Evolutionary conservation across 1,140 invertebrate genomes (phyloP), one percentile per base, ranked within the genome.

Genomic region (Drosophila mayri): DNA sequence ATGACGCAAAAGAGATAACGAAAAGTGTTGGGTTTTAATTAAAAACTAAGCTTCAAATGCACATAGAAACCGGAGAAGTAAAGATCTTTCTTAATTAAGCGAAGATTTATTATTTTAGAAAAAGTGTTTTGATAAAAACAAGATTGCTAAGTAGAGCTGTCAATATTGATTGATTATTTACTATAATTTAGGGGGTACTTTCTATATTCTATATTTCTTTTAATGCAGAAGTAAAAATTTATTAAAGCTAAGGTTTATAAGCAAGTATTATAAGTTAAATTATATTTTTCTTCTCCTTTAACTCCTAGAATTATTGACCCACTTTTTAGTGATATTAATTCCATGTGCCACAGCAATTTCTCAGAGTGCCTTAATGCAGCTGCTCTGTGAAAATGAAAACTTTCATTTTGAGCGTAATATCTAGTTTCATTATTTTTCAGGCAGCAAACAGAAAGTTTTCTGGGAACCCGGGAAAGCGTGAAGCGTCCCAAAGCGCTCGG

Each of bases 381-480:
- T 54, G 57, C 71, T 73, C 46, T 50, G 52, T 38, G 52, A 38
- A 67, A 76, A 76, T 75, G 43, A 58, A 76, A 75, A 76, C 44
- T 75, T 76, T 65, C 60, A 75, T 75, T 55, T 65, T 50, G 32
- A 44, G 40, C 38, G 35, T n/a, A 59, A 76, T 76, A 76, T 44
- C 61, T 65, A 66, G 72, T 52, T 76, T 65, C 60, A 50, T 66
- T 66, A 73, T 72, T 60, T 72, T 60, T 47, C 68, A 52, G 52
- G n/a, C 25, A 37, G 61, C 50, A 64, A 76, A 76, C 60, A 65
- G 60, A 73, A 73, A 73, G 66, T 72, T 72, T 41, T 41, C 35
- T 16, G 22, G 18, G 30, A 50, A 3, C 28, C 68, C 22, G 18
- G 46, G 38, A 40, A 70, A 28, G 38, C 62, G 37, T 35, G 40